A percentile compares a stretch with the other conserved stretches of the same genome.
Conservation (phyloP, 2,113 vertebrate genomes). For the Zeus faber region DNA sequence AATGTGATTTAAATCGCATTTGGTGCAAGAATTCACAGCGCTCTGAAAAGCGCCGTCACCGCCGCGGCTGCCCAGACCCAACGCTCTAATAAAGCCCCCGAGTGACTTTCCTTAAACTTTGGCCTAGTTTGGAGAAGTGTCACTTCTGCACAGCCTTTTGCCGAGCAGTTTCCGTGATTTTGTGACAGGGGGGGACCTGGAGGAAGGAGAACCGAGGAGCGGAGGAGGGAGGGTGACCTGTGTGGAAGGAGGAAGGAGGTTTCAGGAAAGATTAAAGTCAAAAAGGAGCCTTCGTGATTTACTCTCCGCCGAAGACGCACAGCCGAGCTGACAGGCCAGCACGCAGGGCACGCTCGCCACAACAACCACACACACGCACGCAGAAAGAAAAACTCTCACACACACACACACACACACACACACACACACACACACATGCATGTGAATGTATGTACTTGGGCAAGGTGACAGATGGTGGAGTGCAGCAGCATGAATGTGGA, state of each 20-base stretch:
- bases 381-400: neutral
- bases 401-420: conserved; percentile 4
- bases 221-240: conserved; percentile 49
- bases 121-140: conserved; percentile 53
- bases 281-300: conserved; percentile 58
- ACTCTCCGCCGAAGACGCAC: conserved; percentile 47
- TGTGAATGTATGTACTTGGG: neutral
- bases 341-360: conserved; percentile 5
- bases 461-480: too few species aligned
- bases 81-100: conserved; percentile 43
- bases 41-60: conserved; percentile 29
- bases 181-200: conserved; percentile 56
- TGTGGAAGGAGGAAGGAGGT: conserved; percentile 18
- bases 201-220: conserved; percentile 44
- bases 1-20: conserved; percentile 54
- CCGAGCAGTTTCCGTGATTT: conserved; percentile 19
- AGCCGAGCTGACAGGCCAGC: conserved; percentile 52
- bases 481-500: neutral
- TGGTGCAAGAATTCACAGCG: conserved; percentile 42
- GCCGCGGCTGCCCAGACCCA: conserved; percentile 36
- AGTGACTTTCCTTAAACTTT: conserved; percentile 54
- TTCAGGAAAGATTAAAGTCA: conserved; percentile 67
- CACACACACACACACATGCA: neutral
- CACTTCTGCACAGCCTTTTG: conserved; percentile 28
- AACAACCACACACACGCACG: conserved; percentile 4